phyloP scores from a whole-genome alignment of 2,113 vertebrate species.

The Mastomys coucha region DNA sequence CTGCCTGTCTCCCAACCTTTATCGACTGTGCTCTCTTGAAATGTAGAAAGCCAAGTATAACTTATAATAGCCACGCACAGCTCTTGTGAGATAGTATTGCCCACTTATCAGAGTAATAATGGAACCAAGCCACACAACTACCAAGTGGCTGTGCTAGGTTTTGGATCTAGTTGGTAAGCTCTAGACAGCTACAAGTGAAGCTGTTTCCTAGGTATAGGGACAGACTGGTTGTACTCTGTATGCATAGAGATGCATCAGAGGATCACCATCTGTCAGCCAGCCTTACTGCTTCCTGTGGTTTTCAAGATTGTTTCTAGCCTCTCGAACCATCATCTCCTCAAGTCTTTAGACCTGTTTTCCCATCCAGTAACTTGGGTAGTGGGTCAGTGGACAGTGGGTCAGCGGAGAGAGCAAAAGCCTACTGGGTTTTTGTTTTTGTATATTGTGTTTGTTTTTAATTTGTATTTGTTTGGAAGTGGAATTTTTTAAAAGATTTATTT shows the following conservation, averaged over 20 bases:
- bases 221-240: not conserved
- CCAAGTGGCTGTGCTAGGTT: not conserved
- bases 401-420: not conserved
- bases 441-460: not conserved
- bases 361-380: not conserved
- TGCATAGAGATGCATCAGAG: not conserved
- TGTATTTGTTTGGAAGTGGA: not conserved
- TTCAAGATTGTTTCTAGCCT: slow-evolving; percentile 32
- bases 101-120: slow-evolving; percentile 12
- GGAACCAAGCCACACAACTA: not conserved
- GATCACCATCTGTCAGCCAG: slow-evolving; percentile 9
- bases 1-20: not conserved
- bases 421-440: not conserved
- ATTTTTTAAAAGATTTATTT: not conserved
- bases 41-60: slow-evolving; percentile 43
- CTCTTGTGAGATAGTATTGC: not conserved
- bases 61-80: not conserved
- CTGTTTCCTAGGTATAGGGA: not conserved
- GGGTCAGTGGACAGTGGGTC: not conserved
- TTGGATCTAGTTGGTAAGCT: slow-evolving; percentile 28
- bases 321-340: not conserved
- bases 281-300: not conserved
- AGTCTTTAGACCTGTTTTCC: slow-evolving; percentile 2
- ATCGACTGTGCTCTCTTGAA: not conserved
- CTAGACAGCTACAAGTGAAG: not conserved